A percentile compares a stretch with the other conserved stretches of the same genome.
These are phyloP conservation scores for Bubo bubo DNA, from an alignment of 2,113 vertebrate genomes.

Conservation along the genomic window DNA sequence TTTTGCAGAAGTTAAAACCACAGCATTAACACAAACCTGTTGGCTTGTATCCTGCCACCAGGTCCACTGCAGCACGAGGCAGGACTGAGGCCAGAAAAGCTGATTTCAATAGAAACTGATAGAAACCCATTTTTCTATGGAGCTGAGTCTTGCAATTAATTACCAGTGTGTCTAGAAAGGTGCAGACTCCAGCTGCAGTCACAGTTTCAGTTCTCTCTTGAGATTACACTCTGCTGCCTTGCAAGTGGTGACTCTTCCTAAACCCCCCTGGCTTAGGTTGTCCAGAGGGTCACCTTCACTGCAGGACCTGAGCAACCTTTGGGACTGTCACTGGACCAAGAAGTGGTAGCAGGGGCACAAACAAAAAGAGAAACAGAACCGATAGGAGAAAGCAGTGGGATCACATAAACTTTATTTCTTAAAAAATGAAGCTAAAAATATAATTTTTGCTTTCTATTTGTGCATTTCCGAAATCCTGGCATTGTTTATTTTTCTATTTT, in stretches of 20 bases:
- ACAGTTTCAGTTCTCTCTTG: neutral
- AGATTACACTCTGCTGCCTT: neutral
- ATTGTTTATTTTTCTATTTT: neutral
- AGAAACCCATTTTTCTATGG: neutral
- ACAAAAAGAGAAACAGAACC: neutral
- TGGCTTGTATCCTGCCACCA: neutral
- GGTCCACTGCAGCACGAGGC: neutral
- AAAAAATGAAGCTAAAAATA: neutral
- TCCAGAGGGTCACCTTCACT: neutral
- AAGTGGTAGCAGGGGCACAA: neutral
- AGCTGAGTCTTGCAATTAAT: neutral
- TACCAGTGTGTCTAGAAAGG: neutral
- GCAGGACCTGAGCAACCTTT: neutral
- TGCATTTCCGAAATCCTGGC: neutral
- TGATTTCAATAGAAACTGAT: neutral
- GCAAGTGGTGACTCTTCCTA: neutral
- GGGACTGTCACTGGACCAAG: neutral
- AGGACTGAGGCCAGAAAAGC: neutral
- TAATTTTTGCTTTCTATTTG: neutral
- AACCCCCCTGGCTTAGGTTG: neutral
- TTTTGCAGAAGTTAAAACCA: neutral
- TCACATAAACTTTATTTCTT: neutral
- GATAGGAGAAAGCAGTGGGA: neutral
- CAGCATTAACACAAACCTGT: neutral
- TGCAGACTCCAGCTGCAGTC: neutral